Conservation (phyloP, 2,888 invertebrate genomes). For the Brachyptera risi region DNA sequence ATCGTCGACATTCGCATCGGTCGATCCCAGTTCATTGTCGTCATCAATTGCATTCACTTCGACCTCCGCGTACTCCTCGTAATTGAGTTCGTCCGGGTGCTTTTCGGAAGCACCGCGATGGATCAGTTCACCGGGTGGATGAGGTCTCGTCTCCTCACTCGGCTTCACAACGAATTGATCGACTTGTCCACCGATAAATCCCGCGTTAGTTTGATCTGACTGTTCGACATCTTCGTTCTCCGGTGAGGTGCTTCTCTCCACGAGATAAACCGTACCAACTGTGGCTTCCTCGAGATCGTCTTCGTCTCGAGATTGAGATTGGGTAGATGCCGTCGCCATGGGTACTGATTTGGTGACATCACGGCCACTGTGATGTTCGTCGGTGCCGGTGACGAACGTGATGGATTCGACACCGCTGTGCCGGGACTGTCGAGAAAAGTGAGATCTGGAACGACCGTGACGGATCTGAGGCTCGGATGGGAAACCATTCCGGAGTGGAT, state of each 20-base stretch:
- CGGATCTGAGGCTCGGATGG: too few relatives aligned
- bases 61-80: slow-evolving; percentile 3
- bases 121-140: neutral
- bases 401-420: neutral
- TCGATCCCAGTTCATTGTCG: neutral
- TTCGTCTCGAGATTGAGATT: neutral
- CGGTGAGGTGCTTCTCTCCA: neutral
- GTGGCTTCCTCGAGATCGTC: neutral
- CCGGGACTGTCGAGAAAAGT: neutral
- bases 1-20: neutral
- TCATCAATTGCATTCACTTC: neutral
- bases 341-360: neutral
- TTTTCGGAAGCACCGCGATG: neutral
- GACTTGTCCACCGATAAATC: neutral
- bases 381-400: neutral
- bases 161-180: neutral
- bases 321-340: neutral
- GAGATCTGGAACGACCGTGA: slow-evolving; percentile 2
- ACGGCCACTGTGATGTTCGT: too few relatives aligned
- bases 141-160: neutral
- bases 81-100: neutral
- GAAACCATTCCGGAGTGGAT: neutral
- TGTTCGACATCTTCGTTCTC: neutral
- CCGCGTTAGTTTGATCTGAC: slow-evolving; percentile 1
- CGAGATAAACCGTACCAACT: neutral